phyloP scores from a whole-genome alignment of 2,888 invertebrate species.

The Dolomedes plantarius region DNA sequence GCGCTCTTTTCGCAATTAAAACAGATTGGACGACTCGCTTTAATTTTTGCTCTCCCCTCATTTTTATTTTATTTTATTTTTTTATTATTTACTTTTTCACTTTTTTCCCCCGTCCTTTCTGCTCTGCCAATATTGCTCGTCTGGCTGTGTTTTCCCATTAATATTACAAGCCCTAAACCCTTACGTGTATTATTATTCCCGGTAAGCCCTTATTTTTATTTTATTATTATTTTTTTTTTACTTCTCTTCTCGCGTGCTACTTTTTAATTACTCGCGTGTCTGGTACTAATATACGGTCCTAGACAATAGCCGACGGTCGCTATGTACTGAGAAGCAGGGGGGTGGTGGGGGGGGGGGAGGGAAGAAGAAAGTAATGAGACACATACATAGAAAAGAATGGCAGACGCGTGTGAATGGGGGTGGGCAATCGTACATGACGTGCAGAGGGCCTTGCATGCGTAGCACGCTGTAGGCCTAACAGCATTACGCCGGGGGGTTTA shows the following conservation, averaged over 20 bases:
- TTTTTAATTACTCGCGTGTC: slow-evolving; percentile 70
- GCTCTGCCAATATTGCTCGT: slow-evolving; percentile 26
- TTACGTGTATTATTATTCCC: slow-evolving; percentile 46
- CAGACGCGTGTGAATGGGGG: slow-evolving; percentile 23
- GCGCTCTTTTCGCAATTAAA: slow-evolving; percentile 56
- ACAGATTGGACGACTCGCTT: slow-evolving; percentile 46
- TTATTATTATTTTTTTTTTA: not conserved
- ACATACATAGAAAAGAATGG: slow-evolving; percentile 14
- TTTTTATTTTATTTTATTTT: too few species aligned
- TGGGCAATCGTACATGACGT: slow-evolving; percentile 49
- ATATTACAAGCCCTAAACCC: slow-evolving; percentile 48
- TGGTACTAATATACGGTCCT: slow-evolving; percentile 37
- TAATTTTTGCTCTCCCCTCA: slow-evolving; percentile 20
- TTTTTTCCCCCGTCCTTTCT: not conserved
- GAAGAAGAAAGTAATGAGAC: slow-evolving; percentile 47
- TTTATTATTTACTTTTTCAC: slow-evolving; percentile 4
- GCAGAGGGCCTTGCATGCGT: slow-evolving; percentile 7
- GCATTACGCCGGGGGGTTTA: slow-evolving; percentile 37
- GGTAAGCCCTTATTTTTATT: not conserved
- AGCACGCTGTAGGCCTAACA: slow-evolving; percentile 39
- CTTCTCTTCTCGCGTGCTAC: slow-evolving; percentile 48
- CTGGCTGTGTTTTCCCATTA: slow-evolving; percentile 25
- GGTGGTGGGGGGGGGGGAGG: slow-evolving; percentile 4
- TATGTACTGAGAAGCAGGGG: slow-evolving; percentile 43
- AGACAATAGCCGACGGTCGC: slow-evolving; percentile 42